phyloP scores from a whole-genome alignment of 2,888 invertebrate genomes.

The Cephus spinipes region DNA sequence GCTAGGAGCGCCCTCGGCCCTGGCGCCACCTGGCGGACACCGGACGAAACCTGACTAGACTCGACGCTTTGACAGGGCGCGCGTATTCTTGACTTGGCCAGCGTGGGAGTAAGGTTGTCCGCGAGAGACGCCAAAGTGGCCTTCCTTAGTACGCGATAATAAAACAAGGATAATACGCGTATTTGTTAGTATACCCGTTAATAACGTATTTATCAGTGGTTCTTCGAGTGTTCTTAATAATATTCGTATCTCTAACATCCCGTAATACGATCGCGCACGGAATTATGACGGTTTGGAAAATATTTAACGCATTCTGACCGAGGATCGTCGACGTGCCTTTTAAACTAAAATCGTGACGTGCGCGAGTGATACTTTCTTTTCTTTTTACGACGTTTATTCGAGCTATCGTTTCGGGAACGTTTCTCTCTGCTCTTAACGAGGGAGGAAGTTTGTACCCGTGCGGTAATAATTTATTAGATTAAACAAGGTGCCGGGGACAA shows the following conservation, averaged over 20 bases:
- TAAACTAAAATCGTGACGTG: neutral
- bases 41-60: conserved; percentile 31
- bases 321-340: neutral
- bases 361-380: neutral
- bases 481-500: neutral
- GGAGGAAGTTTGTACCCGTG: neutral
- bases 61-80: conserved; percentile 49
- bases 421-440: neutral
- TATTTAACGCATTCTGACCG: neutral
- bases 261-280: neutral
- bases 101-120: conserved; percentile 60
- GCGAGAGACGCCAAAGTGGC: conserved; percentile 47
- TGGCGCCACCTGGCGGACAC: conserved; percentile 42
- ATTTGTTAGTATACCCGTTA: neutral
- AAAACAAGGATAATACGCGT: neutral
- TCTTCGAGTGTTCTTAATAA: neutral
- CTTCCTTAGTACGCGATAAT: conserved; percentile 12
- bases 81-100: conserved; percentile 61
- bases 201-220: neutral
- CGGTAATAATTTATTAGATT: neutral
- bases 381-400: neutral
- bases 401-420: neutral
- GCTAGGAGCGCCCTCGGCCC: conserved; percentile 17
- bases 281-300: neutral
- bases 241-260: neutral